A percentile compares a stretch with the other conserved stretches of the same genome.
Evolutionary conservation across 2,888 invertebrate species (phyloP).

Genomic region (Alsophila aescularia): DNA sequence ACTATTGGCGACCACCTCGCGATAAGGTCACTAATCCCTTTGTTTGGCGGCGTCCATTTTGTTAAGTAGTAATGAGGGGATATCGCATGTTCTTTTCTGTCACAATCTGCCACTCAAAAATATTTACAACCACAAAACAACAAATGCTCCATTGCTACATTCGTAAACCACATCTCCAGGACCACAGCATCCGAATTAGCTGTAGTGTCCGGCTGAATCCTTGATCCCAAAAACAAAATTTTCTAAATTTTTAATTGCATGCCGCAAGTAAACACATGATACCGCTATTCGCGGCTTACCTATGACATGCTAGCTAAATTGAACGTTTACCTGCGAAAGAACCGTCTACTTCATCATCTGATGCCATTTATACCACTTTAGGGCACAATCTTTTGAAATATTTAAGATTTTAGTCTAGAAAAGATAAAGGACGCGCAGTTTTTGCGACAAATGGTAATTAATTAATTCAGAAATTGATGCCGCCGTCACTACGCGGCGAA

Average conservation of each 20-base stretch:
- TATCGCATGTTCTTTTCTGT: conserved; percentile 87
- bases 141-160: conserved; percentile 60
- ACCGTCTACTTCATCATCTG: conserved; percentile 94
- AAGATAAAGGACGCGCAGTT: conserved; percentile 84
- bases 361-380: conserved; percentile 88
- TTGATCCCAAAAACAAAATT: conserved; percentile 55
- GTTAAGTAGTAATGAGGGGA: conserved; percentile 89
- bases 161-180: conserved; percentile 41
- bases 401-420: conserved; percentile 74
- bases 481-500: conserved; percentile 79
- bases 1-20: conserved; percentile 72
- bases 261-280: conserved; percentile 86
- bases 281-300: conserved; percentile 85
- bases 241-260: conserved; percentile 82
- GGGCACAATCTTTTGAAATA: conserved; percentile 66
- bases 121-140: conserved; percentile 79
- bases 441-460: conserved; percentile 85
- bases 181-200: conserved; percentile 40
- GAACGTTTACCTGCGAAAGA: conserved; percentile 91
- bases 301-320: conserved; percentile 83
- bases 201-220: conserved; percentile 39
- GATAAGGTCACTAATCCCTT: conserved; percentile 88
- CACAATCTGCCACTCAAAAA: conserved; percentile 83
- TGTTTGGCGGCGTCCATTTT: conserved; percentile 92
- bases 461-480: conserved; percentile 85